Evolutionary conservation across 2,113 vertebrate genomes (phyloP).

Genomic region (Aphyosemion australe): DNA sequence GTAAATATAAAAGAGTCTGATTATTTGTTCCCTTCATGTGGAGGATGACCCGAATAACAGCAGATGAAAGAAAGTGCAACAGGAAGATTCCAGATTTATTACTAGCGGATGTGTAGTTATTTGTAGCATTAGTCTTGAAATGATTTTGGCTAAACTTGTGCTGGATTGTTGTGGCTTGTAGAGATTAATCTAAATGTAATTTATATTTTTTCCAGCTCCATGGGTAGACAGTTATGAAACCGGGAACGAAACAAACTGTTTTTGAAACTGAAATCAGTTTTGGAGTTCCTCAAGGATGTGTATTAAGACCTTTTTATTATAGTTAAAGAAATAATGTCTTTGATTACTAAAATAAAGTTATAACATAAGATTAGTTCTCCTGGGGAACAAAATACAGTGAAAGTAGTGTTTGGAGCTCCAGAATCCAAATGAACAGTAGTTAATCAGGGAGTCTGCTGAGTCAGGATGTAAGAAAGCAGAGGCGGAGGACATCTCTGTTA

Average conservation of each 20-base stretch:
- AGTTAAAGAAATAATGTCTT: too few species aligned
- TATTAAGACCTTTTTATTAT: too few species aligned
- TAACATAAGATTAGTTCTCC: too few species aligned
- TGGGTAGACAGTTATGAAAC: too few species aligned
- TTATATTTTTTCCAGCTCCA: too few species aligned
- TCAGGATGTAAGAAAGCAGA: slow-evolving; percentile 13
- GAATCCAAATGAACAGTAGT: slow-evolving; percentile 16
- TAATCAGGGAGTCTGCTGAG: slow-evolving; percentile 2
- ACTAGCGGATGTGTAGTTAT: not conserved
- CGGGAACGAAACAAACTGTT: too few species aligned
- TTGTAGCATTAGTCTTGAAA: not conserved
- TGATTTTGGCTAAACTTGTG: slow-evolving; percentile 10
- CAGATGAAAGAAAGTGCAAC: slow-evolving; percentile 10
- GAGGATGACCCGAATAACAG: not conserved
- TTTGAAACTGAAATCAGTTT: too few species aligned
- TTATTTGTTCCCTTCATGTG: slow-evolving; percentile 24
- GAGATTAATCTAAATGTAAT: not conserved
- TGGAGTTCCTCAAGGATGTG: too few species aligned
- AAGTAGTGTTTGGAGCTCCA: not conserved
- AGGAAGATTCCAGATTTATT: not conserved
- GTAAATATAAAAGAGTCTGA: slow-evolving; percentile 14
- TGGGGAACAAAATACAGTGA: too few species aligned
- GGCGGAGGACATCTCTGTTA: not conserved
- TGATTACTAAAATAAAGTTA: too few species aligned
- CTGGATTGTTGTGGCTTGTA: slow-evolving; percentile 29